Percentiles rank a stretch among this genome's conserved stretches.
Conservation (phyloP, 1,140 invertebrate genomes). For the Papilio polytes region DNA sequence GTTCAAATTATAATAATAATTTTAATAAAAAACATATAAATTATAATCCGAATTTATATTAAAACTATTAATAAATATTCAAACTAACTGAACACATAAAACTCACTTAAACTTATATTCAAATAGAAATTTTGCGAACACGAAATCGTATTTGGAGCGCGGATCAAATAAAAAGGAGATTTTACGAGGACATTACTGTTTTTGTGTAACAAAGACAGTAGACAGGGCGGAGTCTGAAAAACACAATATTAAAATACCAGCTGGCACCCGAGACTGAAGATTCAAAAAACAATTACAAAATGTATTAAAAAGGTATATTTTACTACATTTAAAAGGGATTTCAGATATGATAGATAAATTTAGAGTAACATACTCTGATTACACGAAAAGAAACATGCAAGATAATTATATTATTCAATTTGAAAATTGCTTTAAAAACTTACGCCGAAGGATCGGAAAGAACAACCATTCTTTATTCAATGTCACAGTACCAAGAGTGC, state of each 20-base stretch:
- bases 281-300: not conserved
- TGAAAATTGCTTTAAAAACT: too few species aligned
- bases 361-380: too few species aligned
- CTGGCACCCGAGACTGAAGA: constrained; percentile 2
- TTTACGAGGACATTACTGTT: constrained; percentile 21
- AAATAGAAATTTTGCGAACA: not conserved
- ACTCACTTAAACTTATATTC: constrained; percentile 12
- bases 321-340: not conserved
- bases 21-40: not conserved
- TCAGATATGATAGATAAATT: too few species aligned
- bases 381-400: too few species aligned
- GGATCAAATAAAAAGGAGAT: constrained; percentile 10
- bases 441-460: too few species aligned
- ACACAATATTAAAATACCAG: constrained; percentile 14
- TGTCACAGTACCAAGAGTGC: too few species aligned
- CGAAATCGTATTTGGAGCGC: constrained; percentile 3
- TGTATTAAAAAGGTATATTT: not conserved
- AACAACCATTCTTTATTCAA: too few species aligned
- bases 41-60: not conserved
- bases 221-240: constrained; percentile 6
- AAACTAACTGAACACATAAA: constrained; percentile 10
- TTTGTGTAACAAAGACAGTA: constrained; percentile 16
- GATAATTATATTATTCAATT: too few species aligned
- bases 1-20: not conserved
- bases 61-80: not conserved